A percentile compares a stretch with the other conserved stretches of the same genome.
Conservation (phyloP, 2,113 vertebrate genomes). For the Percopsis transmontana region DNA sequence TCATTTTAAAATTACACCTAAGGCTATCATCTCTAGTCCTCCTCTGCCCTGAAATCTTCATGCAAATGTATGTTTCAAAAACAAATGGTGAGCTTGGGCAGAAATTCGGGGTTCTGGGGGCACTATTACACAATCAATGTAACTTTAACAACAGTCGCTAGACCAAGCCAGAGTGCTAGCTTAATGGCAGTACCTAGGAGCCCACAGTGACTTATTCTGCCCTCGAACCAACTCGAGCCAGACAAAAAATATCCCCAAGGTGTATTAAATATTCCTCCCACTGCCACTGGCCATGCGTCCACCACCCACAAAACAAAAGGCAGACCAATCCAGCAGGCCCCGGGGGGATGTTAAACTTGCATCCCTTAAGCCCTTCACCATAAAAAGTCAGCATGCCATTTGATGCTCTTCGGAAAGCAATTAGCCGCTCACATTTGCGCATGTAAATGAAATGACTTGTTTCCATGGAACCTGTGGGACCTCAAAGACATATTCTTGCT, state of each 20-base stretch:
- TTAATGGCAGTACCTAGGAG: conserved; percentile 16
- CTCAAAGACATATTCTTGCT: conserved; percentile 74
- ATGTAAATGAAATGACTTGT: conserved; percentile 80
- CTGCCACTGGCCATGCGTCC: conserved; percentile 23
- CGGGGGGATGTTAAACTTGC: conserved; percentile 54
- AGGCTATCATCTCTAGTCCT: no score
- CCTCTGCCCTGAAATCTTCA: no score
- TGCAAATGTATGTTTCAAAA: no score
- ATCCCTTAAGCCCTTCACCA: conserved; percentile 45
- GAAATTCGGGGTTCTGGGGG: no score
- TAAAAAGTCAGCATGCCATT: conserved; percentile 66
- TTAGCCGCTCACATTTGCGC: conserved; percentile 72
- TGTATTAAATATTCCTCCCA: conserved; percentile 17
- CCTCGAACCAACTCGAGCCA: not conserved
- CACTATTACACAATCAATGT: no score
- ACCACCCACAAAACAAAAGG: conserved; percentile 33
- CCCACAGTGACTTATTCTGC: conserved; percentile 7
- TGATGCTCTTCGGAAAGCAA: conserved; percentile 75
- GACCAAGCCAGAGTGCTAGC: conserved; percentile 14
- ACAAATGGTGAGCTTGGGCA: no score
- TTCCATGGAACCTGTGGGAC: conserved; percentile 77
- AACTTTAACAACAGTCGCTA: not conserved
- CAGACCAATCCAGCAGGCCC: conserved; percentile 43
- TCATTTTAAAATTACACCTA: not conserved
- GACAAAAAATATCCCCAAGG: conserved; percentile 31